A percentile compares a stretch with the other conserved stretches of the same genome.
These are phyloP conservation scores for Centruroides sculpturatus DNA, from an alignment of 1,140 invertebrate species.

Conservation along the genomic window DNA sequence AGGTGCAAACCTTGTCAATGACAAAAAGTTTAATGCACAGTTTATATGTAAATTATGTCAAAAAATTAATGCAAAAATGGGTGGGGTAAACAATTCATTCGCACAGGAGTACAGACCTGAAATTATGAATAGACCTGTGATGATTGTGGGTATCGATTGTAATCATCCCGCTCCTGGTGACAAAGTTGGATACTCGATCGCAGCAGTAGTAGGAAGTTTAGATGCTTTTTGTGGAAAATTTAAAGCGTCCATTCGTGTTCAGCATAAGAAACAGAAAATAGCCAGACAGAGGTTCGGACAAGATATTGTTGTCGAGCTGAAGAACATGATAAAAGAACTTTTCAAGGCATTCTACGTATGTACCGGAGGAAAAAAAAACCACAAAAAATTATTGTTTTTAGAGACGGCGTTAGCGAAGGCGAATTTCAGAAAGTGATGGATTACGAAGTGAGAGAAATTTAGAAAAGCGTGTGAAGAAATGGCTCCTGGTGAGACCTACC, in stretches of 20 bases:
- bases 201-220: constrained; percentile 40
- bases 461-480: constrained; percentile 3
- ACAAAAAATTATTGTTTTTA: constrained; percentile 29
- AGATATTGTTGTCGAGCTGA: constrained; percentile 37
- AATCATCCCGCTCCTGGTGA: constrained; percentile 61
- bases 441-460: constrained; percentile 13
- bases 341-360: constrained; percentile 22
- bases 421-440: constrained; percentile 27
- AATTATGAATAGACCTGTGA: constrained; percentile 33
- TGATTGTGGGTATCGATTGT: constrained; percentile 73
- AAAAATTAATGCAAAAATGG: constrained; percentile 73
- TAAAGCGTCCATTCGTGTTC: constrained; percentile 9
- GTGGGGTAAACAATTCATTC: constrained; percentile 47
- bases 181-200: constrained; percentile 56
- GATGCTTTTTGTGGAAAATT: constrained; percentile 12
- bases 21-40: constrained; percentile 24
- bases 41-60: constrained; percentile 57
- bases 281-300: constrained; percentile 10
- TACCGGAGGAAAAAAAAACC: constrained; percentile 18
- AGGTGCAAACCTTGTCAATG: constrained; percentile 33
- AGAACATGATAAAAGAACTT: constrained; percentile 48
- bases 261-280: constrained; percentile 4
- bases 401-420: constrained; percentile 34
- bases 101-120: constrained; percentile 13
- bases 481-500: constrained; percentile 1